A percentile compares a stretch with the other conserved stretches of the same genome.
These are phyloP conservation scores for Trachythela sp. DNA, from an alignment of 64 coral and sea anemone genomes.

Conservation along the genomic window DNA sequence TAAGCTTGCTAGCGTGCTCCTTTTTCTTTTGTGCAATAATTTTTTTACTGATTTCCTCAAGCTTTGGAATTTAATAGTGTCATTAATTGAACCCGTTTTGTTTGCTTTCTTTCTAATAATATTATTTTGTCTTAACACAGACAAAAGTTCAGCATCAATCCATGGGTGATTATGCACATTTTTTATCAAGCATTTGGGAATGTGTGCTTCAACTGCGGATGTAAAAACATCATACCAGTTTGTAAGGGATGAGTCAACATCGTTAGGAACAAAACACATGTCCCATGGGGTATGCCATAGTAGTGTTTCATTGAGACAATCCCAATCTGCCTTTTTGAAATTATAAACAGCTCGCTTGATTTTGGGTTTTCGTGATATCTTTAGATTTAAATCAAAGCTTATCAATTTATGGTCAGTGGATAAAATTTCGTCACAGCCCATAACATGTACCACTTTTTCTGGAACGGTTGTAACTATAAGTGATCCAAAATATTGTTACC, in stretches of 20 bases:
- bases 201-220: slow-evolving; percentile 20
- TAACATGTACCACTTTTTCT: not conserved
- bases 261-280: slow-evolving; percentile 15
- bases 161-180: too few species aligned
- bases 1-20: too few species aligned
- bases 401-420: not conserved
- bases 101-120: too few species aligned
- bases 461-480: not conserved
- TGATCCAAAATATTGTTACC: not conserved
- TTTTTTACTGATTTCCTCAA: slow-evolving; percentile 29
- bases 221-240: slow-evolving; percentile 34
- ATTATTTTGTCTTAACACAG: slow-evolving; percentile 12
- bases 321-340: slow-evolving; percentile 23
- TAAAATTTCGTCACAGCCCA: not conserved
- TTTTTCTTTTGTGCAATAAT: slow-evolving; percentile 22
- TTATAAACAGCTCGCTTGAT: not conserved
- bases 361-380: too few species aligned
- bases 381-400: not conserved
- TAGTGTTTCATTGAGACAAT: not conserved
- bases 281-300: slow-evolving; percentile 12
- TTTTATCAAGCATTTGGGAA: slow-evolving; percentile 28
- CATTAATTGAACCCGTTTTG: too few species aligned
- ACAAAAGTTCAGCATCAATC: not conserved
- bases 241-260: slow-evolving; percentile 27
- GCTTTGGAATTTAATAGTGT: not conserved